Evolutionary conservation across 35 echinoderm and acorn worm species (phyloP), one percentile per base, ranked within the genome.

Genomic region (Hemicentrotus pulcherrimus): DNA sequence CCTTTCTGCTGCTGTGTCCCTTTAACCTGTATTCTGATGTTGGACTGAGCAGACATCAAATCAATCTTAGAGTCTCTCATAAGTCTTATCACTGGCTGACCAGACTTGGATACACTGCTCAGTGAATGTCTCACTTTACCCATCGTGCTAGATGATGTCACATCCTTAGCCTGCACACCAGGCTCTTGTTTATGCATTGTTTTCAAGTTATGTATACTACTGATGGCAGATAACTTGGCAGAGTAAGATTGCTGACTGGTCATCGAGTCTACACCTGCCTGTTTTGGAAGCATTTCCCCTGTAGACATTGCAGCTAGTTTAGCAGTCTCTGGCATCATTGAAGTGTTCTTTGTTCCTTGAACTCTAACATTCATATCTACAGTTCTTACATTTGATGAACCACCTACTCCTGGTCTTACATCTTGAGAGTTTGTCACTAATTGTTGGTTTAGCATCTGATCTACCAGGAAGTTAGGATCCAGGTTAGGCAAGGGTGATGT

Each of bases 81-180:
- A 9, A 95, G 94, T 50, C 86, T 58, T 10, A 95, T 88, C 0
- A 95, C 48, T 31, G 94, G 86, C 86, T 95, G 94, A 46, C 65
- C 32, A 31, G n/a, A 46, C 28, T 11, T 93, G 16, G 91, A 46
- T n/a, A 58, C 91, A 93, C 31, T 93, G 30, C 91, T 31, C 2
- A 47, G 47, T 11, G 31, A 58, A 11, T 46, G 91, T 31, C 91
- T 47, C 30, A 58, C 48, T 58, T 93, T 47, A 58, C 46, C 19
- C 46, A 47, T 58, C 45, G 31, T 50, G 58, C 46, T 31, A 11
- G 91, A 93, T 16, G 91, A 93, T 93, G 91, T 93, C 1, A 93
- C 91, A 93, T 93, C 91, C 91, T 93, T 93, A 93, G 91, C 91
- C 91, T 93, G 91, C 47, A 93, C 10, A 31, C 91, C 91, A 93